Conservation (phyloP, 2,888 invertebrate species). For the Mesorhabditis belari region DNA sequence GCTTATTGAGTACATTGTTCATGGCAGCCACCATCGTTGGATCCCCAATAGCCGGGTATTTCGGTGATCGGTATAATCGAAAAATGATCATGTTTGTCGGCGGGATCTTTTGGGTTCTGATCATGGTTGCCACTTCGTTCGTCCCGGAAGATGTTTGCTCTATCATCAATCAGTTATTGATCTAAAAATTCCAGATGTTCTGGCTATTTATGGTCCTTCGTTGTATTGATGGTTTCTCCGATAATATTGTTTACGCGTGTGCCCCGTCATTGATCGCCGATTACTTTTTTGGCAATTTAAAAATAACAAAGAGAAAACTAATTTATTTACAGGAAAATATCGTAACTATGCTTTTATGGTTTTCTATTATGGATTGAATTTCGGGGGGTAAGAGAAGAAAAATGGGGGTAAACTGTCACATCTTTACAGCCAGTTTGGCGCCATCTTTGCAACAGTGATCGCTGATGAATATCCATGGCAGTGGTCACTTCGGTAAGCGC, state of each 20-base stretch:
- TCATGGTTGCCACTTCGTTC: neutral
- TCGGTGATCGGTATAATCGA: slow-evolving; percentile 74
- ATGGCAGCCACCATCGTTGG: slow-evolving; percentile 93
- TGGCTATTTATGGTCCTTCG: neutral
- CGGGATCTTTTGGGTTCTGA: neutral
- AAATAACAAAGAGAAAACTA: too few species aligned
- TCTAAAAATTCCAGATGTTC: neutral
- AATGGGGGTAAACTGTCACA: neutral
- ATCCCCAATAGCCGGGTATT: slow-evolving; percentile 92
- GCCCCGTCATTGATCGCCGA: neutral
- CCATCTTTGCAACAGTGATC: neutral
- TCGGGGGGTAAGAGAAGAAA: neutral
- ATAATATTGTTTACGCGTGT: neutral
- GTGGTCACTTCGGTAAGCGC: neutral
- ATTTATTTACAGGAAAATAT: neutral
- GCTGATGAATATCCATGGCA: neutral
- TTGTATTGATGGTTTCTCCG: neutral
- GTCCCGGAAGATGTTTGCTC: neutral
- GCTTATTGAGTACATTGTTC: slow-evolving; percentile 86
- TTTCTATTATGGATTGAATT: neutral
- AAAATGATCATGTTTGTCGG: neutral
- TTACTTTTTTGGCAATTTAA: neutral
- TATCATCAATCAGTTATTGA: neutral
- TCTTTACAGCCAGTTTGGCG: neutral
- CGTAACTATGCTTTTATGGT: neutral